Percentiles rank a stretch among this genome's conserved stretches.
Evolutionary conservation across 2,888 invertebrate species (phyloP).

Genomic region (Melanotus villosus): DNA sequence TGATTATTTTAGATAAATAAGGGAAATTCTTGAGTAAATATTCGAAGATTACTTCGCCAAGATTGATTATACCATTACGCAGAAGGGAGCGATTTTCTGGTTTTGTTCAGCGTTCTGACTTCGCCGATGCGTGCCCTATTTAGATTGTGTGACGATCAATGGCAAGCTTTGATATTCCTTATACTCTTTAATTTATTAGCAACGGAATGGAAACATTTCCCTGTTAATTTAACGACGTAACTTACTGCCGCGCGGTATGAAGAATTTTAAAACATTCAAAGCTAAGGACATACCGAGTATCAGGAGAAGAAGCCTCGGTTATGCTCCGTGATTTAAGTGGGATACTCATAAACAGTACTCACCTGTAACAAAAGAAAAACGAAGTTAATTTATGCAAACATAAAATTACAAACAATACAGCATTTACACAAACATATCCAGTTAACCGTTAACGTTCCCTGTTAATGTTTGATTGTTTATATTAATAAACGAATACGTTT

Average conservation of each 20-base stretch:
- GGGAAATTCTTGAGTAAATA: slow-evolving; percentile 5
- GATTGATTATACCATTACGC: background rate
- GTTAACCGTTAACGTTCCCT: too few relatives aligned
- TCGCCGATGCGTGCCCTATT: background rate
- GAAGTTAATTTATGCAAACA: background rate
- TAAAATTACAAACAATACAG: too few relatives aligned
- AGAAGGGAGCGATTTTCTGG: background rate
- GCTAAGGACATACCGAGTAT: background rate
- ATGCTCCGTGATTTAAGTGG: background rate
- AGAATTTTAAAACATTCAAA: too few relatives aligned
- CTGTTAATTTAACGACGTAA: background rate
- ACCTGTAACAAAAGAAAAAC: slow-evolving; percentile 20
- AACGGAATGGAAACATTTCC: too few relatives aligned
- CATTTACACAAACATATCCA: too few relatives aligned
- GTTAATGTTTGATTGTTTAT: too few relatives aligned
- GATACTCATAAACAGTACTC: background rate
- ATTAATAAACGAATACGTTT: too few relatives aligned
- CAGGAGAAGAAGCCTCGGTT: background rate
- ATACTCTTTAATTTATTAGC: background rate
- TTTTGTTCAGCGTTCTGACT: background rate
- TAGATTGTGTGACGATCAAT: background rate
- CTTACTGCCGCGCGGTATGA: background rate
- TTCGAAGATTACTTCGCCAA: background rate
- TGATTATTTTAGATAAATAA: slow-evolving; percentile 1
- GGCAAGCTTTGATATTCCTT: background rate